These are phyloP conservation scores for Temnothorax ravouxi DNA, from an alignment of 2,888 invertebrate species.

Conservation along the genomic window DNA sequence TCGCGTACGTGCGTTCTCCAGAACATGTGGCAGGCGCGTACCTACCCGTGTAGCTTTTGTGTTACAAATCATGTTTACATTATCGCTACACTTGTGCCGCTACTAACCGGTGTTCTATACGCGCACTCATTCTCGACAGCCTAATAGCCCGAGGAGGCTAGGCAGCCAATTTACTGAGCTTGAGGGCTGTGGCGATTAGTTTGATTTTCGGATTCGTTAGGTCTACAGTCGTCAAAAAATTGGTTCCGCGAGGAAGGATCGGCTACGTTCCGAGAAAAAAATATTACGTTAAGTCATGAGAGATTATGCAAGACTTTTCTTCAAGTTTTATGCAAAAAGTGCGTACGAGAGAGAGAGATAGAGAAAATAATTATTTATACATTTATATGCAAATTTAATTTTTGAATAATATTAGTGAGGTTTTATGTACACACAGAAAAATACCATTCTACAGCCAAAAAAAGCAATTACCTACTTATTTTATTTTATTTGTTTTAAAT, in stretches of 20 bases:
- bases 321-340: neutral
- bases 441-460: too few relatives aligned
- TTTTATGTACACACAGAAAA: neutral
- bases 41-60: slow-evolving; percentile 83
- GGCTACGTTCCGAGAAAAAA: neutral
- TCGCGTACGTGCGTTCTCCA: slow-evolving; percentile 60
- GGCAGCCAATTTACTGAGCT: slow-evolving; percentile 79
- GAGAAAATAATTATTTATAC: neutral
- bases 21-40: slow-evolving; percentile 86
- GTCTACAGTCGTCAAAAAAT: slow-evolving; percentile 59
- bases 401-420: neutral
- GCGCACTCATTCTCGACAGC: slow-evolving; percentile 76
- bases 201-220: slow-evolving; percentile 78
- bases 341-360: too few relatives aligned
- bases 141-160: slow-evolving; percentile 84
- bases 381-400: neutral
- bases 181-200: slow-evolving; percentile 79
- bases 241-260: slow-evolving; percentile 3
- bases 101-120: slow-evolving; percentile 64
- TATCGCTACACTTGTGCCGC: slow-evolving; percentile 81
- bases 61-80: slow-evolving; percentile 86
- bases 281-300: neutral
- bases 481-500: too few relatives aligned
- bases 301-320: neutral
- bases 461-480: too few relatives aligned